Percentiles rank a stretch among this genome's conserved stretches.
phyloP scores from a whole-genome alignment of 2,113 vertebrate genomes.

The Alligator mississippiensis region DNA sequence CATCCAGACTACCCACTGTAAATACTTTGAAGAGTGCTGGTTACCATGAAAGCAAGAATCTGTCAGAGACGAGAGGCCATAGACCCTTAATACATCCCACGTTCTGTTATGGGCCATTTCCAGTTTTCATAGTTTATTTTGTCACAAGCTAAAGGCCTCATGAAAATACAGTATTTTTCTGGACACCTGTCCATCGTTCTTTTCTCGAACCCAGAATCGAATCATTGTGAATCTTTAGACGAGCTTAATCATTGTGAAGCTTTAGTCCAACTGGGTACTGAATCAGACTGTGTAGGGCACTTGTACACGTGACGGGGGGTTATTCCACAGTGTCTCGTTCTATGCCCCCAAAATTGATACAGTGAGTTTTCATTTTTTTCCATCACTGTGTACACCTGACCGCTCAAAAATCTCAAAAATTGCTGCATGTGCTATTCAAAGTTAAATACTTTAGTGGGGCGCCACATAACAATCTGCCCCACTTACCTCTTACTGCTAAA shows the following conservation, averaged over 20 bases:
- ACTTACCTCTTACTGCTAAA: too few species aligned
- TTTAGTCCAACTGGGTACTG: too few species aligned
- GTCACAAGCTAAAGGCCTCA: background rate
- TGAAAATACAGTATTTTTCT: background rate
- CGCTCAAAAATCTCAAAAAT: too few species aligned
- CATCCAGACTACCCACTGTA: conserved; percentile 25
- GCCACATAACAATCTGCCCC: too few species aligned
- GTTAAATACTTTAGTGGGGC: too few species aligned
- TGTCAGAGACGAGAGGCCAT: conserved; percentile 23
- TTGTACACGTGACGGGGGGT: too few species aligned
- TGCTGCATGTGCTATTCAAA: too few species aligned
- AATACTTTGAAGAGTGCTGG: conserved; percentile 32
- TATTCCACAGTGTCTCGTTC: too few species aligned
- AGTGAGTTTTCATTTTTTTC: too few species aligned
- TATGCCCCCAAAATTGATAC: too few species aligned
- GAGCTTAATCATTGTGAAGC: background rate
- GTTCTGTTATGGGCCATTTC: background rate
- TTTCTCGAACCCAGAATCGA: background rate
- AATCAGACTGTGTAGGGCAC: too few species aligned
- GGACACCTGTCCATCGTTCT: background rate
- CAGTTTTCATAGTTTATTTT: background rate
- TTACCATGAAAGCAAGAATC: conserved; percentile 6
- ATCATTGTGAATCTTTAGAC: background rate
- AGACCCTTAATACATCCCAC: background rate
- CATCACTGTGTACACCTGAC: too few species aligned